A percentile compares a stretch with the other conserved stretches of the same genome.
Conservation (phyloP, 2,113 vertebrate genomes). For the Malurus alboscapulatus region DNA sequence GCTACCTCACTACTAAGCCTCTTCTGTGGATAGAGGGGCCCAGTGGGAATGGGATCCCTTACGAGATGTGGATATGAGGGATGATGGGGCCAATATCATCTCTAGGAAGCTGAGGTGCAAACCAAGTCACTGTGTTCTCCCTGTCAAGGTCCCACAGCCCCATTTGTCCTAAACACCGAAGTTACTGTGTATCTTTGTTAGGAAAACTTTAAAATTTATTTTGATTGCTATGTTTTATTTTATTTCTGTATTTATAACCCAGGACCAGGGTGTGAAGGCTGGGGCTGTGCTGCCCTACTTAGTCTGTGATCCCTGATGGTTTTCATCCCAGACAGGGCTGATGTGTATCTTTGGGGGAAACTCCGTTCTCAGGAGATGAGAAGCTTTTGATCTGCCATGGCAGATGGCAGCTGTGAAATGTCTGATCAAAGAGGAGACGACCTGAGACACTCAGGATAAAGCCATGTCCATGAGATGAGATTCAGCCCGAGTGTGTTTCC, state of each 20-base stretch:
- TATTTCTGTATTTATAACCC: not conserved
- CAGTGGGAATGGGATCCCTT: not conserved
- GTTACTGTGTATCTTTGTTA: not conserved
- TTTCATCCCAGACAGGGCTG: not conserved
- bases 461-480: not conserved
- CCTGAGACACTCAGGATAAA: not conserved
- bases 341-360: not conserved
- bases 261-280: not conserved
- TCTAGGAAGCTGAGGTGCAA: not conserved
- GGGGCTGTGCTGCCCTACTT: not conserved
- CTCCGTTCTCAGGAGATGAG: not conserved
- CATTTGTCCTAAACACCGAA: not conserved
- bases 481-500: not conserved
- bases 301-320: not conserved
- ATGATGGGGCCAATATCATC: not conserved
- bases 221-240: not conserved
- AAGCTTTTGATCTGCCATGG: not conserved
- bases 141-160: not conserved
- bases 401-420: not conserved
- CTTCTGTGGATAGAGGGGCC: not conserved
- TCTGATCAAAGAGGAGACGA: not conserved
- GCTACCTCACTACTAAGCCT: not conserved
- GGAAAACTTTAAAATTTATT: not conserved
- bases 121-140: fast-evolving
- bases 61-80: fast-evolving